Evolutionary conservation across 2,797 vertebrate genomes (phyloP), one percentile per base, ranked within the genome.

Genomic region (Mus caroli): DNA sequence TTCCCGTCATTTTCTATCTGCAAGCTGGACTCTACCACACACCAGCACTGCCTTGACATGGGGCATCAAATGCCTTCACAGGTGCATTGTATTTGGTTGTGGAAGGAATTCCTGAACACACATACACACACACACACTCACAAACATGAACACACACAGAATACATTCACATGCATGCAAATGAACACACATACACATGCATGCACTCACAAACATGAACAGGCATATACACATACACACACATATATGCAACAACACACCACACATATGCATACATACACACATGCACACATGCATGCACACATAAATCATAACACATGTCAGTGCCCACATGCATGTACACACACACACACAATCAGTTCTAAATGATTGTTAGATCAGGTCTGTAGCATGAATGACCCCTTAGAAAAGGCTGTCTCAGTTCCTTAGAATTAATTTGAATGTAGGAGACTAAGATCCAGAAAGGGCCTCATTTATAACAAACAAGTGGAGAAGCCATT

Each of bases 41-140:
- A 8, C 15, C 4, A 56, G 0, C 7, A 0, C 11, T 12, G 2
- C 8, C 34, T 14, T 22, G 12, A 12, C 20, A 6, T 8, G 6
- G 69, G 19, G 37, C 0, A 46, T 12, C 14, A 11, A 3, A 67
- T 43, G 17, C 17, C 60, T 43, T 43, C 50, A 20, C 6, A 1
- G 34, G 2, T 13, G 40, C 1, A 1, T 17, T 2, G 17, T 56
- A 17, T 56, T 43, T 78, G 10, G 40, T 14, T 54, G 37, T 67
- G 58, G 6, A 83, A 13, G 69, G 22, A 85, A 37, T n/a, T 1
- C 1, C 34, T 89, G 37, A 58, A 85, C 71, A 56, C 62, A 60
- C 9, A 31, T 6, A 52, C 5, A 62, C 28, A 88, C 34, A 69
- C 17, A n/a, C 20, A 46, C 9, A 52, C 6, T 4, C 20, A 69